Evolutionary conservation across 1,140 invertebrate genomes (phyloP).

Genomic region (Drosophila ananassae): DNA sequence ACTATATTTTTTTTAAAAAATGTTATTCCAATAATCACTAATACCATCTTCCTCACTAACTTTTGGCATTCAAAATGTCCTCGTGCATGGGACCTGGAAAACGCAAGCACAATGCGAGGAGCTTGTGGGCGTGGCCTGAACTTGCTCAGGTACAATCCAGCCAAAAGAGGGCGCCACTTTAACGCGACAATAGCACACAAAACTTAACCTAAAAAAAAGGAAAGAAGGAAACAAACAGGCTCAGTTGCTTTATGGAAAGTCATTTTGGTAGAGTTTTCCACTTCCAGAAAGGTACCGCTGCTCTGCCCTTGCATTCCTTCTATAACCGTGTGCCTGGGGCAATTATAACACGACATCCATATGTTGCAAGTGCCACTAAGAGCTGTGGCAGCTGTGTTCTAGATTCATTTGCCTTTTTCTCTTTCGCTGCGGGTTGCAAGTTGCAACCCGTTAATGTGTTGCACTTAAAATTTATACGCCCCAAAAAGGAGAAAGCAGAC

Average conservation of each 20-base stretch:
- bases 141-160: slow-evolving; percentile 16
- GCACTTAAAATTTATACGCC: slow-evolving; percentile 77
- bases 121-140: slow-evolving; percentile 25
- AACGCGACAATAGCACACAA: slow-evolving; percentile 9
- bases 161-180: slow-evolving; percentile 10
- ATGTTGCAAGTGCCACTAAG: slow-evolving; percentile 68
- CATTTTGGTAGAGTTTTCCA: slow-evolving; percentile 51
- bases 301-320: slow-evolving; percentile 7
- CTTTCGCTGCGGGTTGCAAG: slow-evolving; percentile 36
- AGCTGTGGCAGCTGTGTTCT: slow-evolving; percentile 67
- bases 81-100: not conserved
- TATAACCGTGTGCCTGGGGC: slow-evolving; percentile 31
- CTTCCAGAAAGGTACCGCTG: not conserved
- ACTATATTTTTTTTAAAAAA: no score
- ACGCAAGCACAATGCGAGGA: slow-evolving; percentile 9
- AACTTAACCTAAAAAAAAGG: slow-evolving; percentile 23
- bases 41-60: not conserved
- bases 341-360: slow-evolving; percentile 74
- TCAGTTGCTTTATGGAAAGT: slow-evolving; percentile 64
- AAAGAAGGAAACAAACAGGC: slow-evolving; percentile 6
- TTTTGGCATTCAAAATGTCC: not conserved
- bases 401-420: slow-evolving; percentile 54
- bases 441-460: slow-evolving; percentile 71
- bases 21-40: no score
- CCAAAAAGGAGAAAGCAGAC: slow-evolving; percentile 62